These are phyloP conservation scores for Muricea muricata DNA, from an alignment of 92 coral and sea anemone species.

Conservation along the genomic window DNA sequence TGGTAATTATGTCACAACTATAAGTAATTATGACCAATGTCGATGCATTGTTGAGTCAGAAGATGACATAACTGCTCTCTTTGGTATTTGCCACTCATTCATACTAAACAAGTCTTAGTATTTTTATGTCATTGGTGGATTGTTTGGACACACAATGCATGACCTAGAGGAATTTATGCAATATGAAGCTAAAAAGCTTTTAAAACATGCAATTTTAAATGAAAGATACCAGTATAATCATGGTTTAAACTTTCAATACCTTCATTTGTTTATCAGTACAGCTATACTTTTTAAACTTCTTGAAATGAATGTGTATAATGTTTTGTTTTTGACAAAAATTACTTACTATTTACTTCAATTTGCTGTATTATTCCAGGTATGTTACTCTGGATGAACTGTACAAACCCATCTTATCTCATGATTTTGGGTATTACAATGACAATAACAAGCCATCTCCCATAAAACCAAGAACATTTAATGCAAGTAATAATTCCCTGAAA, in stretches of 20 bases:
- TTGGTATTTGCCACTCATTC: conserved; percentile 38
- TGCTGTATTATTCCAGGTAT: background rate
- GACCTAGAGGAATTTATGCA: conserved; percentile 49
- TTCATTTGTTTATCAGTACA: background rate
- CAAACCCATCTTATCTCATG: background rate
- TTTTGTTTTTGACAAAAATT: no score
- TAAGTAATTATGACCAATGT: conserved; percentile 51
- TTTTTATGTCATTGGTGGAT: conserved; percentile 52
- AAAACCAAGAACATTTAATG: conserved; percentile 32
- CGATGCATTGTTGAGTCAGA: conserved; percentile 15
- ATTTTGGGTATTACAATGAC: conserved; percentile 45
- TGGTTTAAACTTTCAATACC: background rate
- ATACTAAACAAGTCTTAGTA: conserved; percentile 46
- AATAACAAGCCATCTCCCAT: conserved; percentile 47
- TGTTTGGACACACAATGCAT: conserved; percentile 59
- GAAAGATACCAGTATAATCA: no score
- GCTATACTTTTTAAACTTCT: background rate
- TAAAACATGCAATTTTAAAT: conserved; percentile 27
- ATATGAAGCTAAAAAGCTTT: conserved; percentile 47
- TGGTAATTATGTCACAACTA: no score
- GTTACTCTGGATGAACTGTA: background rate
- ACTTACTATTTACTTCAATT: no score
- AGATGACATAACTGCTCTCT: conserved; percentile 29
- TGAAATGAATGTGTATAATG: no score
- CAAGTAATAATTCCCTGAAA: conserved; percentile 34